Evolutionary conservation across 2,888 invertebrate species (phyloP), one percentile per base, ranked within the genome.

Genomic region (Torymus auratus): DNA sequence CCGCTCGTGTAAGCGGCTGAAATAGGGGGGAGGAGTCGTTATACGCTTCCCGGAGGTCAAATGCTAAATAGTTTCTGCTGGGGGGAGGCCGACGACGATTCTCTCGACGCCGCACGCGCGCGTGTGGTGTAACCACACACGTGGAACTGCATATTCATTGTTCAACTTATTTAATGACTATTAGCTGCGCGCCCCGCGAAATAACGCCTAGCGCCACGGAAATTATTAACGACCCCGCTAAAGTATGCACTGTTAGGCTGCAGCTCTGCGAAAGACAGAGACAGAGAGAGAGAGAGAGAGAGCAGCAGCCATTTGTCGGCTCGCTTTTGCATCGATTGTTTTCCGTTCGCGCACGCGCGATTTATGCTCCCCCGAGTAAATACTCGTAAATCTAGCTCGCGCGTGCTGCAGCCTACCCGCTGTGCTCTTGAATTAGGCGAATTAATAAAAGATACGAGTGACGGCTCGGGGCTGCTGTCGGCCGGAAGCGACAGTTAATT

Each of bases 141-240:
- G 68, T n/a, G 67, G 10, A 12, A n/a, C 55, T 69, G 76, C 61
- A 69, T 64, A 70, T 77, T 77, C 61, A 76, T 76, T 64, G 77
- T 56, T 28, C 64, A 70, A 76, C 68, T 69, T 69, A 53, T 70
- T 77, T 77, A 70, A 77, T 55, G 76, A 69, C 69, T 41, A 62
- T 62, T 62, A 62, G 55, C 74, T 41, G 74, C 55, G 12, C 41
- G 15, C 14, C 58, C 14, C 55, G 73, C 17, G 74, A 67, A 23
- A 60, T 52, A 65, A 14, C 53, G 53, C 75, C 53, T 55, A 50
- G 1, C 7, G 41, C 41, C 41, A 10, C 12, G 50, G 53, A 65
- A 75, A 75, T 67, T 75, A 75, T 65, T 67, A 75, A 41, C 67
- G 50, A 53, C 14, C 71, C n/a, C 17, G n/a, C 14, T 55, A 3